These are phyloP conservation scores for Lathamus discolor DNA, from an alignment of 2,113 vertebrate genomes.

Conservation along the genomic window DNA sequence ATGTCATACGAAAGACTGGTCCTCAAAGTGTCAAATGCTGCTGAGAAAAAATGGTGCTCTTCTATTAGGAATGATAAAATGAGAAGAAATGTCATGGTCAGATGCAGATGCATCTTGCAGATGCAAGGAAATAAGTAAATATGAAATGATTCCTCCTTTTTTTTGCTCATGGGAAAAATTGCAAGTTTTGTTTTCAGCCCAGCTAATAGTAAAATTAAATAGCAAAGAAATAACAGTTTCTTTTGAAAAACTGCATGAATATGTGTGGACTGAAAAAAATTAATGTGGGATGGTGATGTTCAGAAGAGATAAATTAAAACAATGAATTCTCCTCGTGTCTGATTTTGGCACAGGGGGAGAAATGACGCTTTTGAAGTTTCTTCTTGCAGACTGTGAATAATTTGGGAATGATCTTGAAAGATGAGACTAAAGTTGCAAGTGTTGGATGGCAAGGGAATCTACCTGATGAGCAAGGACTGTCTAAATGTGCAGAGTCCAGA, in stretches of 20 bases:
- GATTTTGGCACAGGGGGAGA: fast-evolving
- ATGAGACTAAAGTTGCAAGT: background rate
- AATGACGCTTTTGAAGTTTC: background rate
- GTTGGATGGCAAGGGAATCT: background rate
- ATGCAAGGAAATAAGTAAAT: background rate
- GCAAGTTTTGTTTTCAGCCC: background rate
- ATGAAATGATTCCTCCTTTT: background rate
- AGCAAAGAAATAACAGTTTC: background rate
- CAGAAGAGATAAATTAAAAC: background rate
- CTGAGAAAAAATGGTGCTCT: background rate
- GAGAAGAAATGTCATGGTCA: background rate
- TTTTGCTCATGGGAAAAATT: background rate
- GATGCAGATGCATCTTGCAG: no score
- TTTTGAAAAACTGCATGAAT: background rate
- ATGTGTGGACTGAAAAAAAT: background rate
- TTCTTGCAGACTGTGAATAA: background rate
- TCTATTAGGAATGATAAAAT: background rate
- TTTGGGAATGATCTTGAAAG: background rate
- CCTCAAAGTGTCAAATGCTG: background rate
- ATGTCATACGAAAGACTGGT: background rate
- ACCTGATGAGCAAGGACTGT: background rate
- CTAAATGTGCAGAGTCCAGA: background rate
- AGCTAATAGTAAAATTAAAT: background rate
- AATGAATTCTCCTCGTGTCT: background rate
- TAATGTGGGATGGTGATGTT: background rate